Percentiles rank a stretch among this genome's conserved stretches.
Evolutionary conservation across 2,113 vertebrate species (phyloP).

Genomic region (Paracanthobrama guichenoti): DNA sequence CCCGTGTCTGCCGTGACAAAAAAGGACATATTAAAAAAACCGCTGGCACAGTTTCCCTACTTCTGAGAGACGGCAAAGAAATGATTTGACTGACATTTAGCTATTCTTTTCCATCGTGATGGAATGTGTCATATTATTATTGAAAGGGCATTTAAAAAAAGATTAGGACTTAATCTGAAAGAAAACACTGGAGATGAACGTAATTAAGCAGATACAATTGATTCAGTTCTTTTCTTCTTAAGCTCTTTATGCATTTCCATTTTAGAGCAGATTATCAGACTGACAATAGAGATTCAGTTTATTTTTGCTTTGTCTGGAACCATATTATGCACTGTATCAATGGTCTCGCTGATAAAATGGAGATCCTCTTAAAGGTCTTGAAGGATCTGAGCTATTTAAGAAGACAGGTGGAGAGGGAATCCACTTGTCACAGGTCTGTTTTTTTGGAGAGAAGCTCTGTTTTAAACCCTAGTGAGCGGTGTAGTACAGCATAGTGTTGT

Average conservation of each 20-base stretch:
- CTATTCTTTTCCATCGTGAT: slow-evolving; percentile 72
- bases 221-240: slow-evolving; percentile 71
- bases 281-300: slow-evolving; percentile 34
- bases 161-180: slow-evolving; percentile 78
- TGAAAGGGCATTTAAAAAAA: slow-evolving; percentile 75
- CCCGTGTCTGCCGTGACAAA: slow-evolving; percentile 78
- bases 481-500: not conserved
- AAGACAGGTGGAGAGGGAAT: not conserved
- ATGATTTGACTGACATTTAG: slow-evolving; percentile 68
- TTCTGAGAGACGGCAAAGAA: slow-evolving; percentile 11
- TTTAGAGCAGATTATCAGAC: slow-evolving; percentile 37
- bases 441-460: not conserved
- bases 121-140: slow-evolving; percentile 78
- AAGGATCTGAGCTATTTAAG: slow-evolving; percentile 26
- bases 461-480: not conserved
- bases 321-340: not conserved
- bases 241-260: slow-evolving; percentile 67
- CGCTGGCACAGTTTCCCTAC: not conserved
- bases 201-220: slow-evolving; percentile 69
- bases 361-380: slow-evolving; percentile 32
- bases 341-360: not conserved
- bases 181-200: slow-evolving; percentile 73
- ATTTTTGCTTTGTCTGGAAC: slow-evolving; percentile 37
- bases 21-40: slow-evolving; percentile 75
- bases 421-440: not conserved